These are phyloP conservation scores for Tethea ocularis DNA, from an alignment of 2,888 invertebrate genomes.

Conservation along the genomic window DNA sequence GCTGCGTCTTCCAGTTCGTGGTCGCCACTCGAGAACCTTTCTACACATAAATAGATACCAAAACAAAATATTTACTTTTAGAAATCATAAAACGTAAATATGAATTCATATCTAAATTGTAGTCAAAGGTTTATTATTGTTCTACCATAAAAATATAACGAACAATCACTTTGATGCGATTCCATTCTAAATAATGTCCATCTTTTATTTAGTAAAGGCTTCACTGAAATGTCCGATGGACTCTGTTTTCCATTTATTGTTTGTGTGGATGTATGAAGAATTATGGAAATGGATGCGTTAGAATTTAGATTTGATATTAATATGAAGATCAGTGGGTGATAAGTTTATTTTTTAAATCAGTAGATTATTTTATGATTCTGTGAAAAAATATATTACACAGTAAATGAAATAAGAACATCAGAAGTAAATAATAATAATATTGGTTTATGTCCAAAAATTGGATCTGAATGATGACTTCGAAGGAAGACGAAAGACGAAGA, in stretches of 20 bases:
- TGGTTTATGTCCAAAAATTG: too few relatives aligned
- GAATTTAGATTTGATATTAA: too few relatives aligned
- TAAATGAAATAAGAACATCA: too few relatives aligned
- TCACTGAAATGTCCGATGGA: slow-evolving; percentile 32
- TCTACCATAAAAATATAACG: slow-evolving; percentile 43
- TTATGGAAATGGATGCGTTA: slow-evolving; percentile 16
- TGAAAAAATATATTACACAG: too few relatives aligned
- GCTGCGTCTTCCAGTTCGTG: too few relatives aligned
- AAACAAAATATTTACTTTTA: neutral
- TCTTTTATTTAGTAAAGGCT: slow-evolving; percentile 25
- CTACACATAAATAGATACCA: too few relatives aligned
- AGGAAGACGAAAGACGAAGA: too few relatives aligned
- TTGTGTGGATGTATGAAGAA: slow-evolving; percentile 14
- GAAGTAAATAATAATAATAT: too few relatives aligned
- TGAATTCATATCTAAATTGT: slow-evolving; percentile 29
- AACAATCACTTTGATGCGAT: slow-evolving; percentile 38
- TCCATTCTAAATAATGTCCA: slow-evolving; percentile 27
- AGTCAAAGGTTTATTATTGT: slow-evolving; percentile 25
- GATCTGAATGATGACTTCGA: too few relatives aligned
- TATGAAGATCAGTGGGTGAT: neutral
- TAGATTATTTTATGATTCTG: too few relatives aligned
- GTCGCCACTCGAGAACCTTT: too few relatives aligned
- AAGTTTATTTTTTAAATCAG: too few relatives aligned
- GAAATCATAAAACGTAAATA: neutral
- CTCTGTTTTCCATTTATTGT: slow-evolving; percentile 26